Percentiles rank a stretch among this genome's conserved stretches.
phyloP scores from a whole-genome alignment of 2,113 vertebrate genomes.

The Nothocercus nigrocapillus region DNA sequence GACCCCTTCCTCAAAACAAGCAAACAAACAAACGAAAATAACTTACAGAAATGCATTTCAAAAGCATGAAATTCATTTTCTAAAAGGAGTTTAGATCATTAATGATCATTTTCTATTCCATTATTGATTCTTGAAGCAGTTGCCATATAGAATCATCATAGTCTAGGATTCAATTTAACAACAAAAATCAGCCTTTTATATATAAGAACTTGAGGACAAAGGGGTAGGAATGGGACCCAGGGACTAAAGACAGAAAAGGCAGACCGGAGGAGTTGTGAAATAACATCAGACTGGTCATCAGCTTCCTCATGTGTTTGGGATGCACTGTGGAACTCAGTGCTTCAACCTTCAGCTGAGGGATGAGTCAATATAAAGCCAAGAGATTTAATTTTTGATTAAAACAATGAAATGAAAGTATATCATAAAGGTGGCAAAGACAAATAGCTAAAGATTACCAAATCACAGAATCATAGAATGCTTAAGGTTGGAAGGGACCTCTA shows the following conservation, averaged over 20 bases:
- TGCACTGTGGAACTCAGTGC: background rate
- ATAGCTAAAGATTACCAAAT: background rate
- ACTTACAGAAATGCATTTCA: background rate
- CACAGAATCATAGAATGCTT: too few species aligned
- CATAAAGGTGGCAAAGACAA: background rate
- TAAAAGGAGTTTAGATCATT: conserved; percentile 23
- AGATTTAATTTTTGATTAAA: conserved; percentile 1
- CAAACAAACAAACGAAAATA: background rate
- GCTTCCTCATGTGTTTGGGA: background rate
- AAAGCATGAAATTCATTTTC: background rate
- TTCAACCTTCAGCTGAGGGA: background rate
- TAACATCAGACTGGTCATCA: background rate
- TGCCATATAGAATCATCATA: background rate
- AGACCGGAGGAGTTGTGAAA: background rate
- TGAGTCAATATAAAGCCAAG: background rate
- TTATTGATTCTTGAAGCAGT: conserved; percentile 31
- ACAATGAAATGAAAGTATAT: background rate
- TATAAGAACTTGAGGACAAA: background rate
- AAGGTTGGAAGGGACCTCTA: too few species aligned
- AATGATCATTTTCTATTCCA: conserved; percentile 18
- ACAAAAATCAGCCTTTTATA: background rate
- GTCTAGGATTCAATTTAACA: conserved; percentile 4
- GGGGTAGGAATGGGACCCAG: background rate
- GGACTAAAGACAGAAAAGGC: background rate
- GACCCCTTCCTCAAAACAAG: background rate